These are phyloP conservation scores for Drosophila acutilabella DNA, from an alignment of 2,888 invertebrate species.

Conservation along the genomic window DNA sequence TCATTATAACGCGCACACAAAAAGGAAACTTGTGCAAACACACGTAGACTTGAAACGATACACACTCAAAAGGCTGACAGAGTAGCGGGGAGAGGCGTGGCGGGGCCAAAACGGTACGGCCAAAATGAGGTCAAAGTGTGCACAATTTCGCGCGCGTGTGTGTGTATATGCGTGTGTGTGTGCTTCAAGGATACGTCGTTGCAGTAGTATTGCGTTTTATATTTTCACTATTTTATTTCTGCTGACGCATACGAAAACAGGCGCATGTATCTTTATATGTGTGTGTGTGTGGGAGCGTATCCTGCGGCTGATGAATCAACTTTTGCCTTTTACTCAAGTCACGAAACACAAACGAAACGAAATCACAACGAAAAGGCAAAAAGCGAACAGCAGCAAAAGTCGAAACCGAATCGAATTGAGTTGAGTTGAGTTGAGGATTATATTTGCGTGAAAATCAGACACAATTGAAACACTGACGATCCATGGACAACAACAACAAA, in stretches of 20 bases:
- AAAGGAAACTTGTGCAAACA: conserved; percentile 59
- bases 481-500: conserved; percentile 16
- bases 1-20: conserved; percentile 58
- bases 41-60: conserved; percentile 31
- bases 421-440: conserved; percentile 68
- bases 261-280: conserved; percentile 7
- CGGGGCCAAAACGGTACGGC: conserved; percentile 22
- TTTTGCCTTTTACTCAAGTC: conserved; percentile 78
- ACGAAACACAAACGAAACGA: conserved; percentile 74
- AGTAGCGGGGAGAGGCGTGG: not conserved
- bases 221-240: conserved; percentile 75
- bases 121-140: conserved; percentile 77
- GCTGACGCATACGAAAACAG: conserved; percentile 70
- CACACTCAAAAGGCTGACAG: not conserved
- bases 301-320: conserved; percentile 81
- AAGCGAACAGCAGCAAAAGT: conserved; percentile 38
- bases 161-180: conserved; percentile 32
- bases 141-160: conserved; percentile 40
- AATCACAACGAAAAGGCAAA: conserved; percentile 40
- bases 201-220: conserved; percentile 62
- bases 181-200: conserved; percentile 66
- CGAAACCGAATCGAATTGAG: conserved; percentile 9
- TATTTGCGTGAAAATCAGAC: conserved; percentile 76
- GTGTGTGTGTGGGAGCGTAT: conserved; percentile 41
- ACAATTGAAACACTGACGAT: conserved; percentile 62